Evolutionary conservation across 2,797 vertebrate genomes (phyloP).

Genomic region (Lutjanus argentimaculatus): DNA sequence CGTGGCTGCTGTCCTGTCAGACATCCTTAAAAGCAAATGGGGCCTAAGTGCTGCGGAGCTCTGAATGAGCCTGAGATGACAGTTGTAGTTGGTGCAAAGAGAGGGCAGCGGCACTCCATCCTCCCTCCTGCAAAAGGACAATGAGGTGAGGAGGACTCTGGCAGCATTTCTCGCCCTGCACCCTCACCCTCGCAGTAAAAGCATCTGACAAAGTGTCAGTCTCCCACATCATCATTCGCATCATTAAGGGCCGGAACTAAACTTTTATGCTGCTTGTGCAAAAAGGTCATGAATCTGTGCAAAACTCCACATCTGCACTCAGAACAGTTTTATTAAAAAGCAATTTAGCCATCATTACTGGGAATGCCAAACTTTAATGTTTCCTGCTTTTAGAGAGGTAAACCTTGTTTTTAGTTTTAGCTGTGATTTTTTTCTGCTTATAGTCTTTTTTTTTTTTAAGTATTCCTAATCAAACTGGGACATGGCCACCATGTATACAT

Average conservation of each 20-base stretch:
- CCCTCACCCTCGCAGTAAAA: conserved; percentile 73
- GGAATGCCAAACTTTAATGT: conserved; percentile 7
- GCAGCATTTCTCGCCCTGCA: conserved; percentile 69
- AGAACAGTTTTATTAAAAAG: conserved; percentile 23
- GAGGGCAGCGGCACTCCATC: conserved; percentile 76
- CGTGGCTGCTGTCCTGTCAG: conserved; percentile 87
- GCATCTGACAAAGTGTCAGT: conserved; percentile 85
- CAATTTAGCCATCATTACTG: conserved; percentile 3
- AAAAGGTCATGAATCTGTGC: conserved; percentile 63
- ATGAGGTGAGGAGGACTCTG: conserved; percentile 80
- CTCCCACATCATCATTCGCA: conserved; percentile 81
- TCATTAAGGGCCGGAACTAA: conserved; percentile 72
- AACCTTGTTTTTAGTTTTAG: background rate
- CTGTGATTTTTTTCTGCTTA: background rate
- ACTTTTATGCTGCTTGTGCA: conserved; percentile 79
- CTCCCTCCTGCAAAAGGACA: conserved; percentile 79
- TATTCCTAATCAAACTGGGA: background rate
- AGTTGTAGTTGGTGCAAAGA: conserved; percentile 78
- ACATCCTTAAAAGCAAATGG: conserved; percentile 90
- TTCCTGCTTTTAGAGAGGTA: background rate
- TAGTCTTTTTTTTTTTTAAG: background rate
- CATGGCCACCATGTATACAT: background rate
- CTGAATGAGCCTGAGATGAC: conserved; percentile 83
- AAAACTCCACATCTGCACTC: conserved; percentile 35
- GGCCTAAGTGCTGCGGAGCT: conserved; percentile 86